Conservation (phyloP, 2,797 vertebrate species). For the Enteromius anoplus region DNA sequence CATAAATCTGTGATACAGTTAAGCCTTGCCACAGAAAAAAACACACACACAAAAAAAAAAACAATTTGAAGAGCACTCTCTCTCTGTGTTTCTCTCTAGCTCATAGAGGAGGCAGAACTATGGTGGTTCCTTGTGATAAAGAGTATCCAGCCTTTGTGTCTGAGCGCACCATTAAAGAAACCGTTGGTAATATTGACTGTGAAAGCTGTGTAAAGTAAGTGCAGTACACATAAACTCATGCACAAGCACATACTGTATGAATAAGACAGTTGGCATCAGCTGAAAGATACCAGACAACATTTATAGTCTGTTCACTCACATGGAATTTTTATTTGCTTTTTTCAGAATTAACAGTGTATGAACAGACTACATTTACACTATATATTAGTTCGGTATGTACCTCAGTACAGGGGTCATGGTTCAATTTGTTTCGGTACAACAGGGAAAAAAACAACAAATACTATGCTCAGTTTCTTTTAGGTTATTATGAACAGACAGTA, state of each 20-base stretch:
- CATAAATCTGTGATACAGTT: background rate
- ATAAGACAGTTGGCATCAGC: background rate
- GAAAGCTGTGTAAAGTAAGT: conserved; percentile 95
- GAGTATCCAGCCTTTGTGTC: conserved; percentile 98
- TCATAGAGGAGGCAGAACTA: conserved; percentile 86
- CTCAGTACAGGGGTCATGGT: too few species aligned
- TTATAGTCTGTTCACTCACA: conserved; percentile 10
- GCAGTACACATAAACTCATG: conserved; percentile 28
- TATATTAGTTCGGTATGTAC: too few species aligned
- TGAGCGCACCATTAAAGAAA: conserved; percentile 98
- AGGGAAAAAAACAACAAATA: too few species aligned
- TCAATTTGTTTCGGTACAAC: too few species aligned
- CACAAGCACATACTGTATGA: conserved; percentile 15
- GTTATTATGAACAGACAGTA: too few species aligned
- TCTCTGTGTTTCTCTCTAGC: conserved; percentile 69
- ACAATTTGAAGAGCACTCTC: background rate
- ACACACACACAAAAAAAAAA: too few species aligned
- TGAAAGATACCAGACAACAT: conserved; percentile 3
- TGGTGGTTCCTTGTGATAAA: conserved; percentile 94
- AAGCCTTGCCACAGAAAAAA: background rate
- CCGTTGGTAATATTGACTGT: conserved; percentile 91
- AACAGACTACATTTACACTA: background rate
- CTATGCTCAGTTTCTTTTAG: too few species aligned
- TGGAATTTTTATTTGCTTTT: background rate
- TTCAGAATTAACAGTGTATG: background rate